phyloP scores from a whole-genome alignment of 92 coral and sea anemone genomes.

The Porites divaricata region DNA sequence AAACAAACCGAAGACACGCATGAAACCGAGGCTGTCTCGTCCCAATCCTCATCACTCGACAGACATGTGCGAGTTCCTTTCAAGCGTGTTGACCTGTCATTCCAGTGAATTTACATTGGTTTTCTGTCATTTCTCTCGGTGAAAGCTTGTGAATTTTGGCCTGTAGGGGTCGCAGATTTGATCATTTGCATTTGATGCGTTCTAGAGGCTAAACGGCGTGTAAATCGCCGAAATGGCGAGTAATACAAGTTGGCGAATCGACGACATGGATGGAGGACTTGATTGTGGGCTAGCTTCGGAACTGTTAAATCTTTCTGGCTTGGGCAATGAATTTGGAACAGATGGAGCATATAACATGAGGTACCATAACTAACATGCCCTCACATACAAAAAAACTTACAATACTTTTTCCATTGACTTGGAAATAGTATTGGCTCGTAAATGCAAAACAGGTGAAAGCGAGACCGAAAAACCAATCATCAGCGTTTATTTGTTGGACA shows the following conservation, averaged over 20 bases:
- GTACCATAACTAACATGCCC: conserved; percentile 38
- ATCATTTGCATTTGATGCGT: conserved; percentile 16
- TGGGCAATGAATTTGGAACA: conserved; percentile 86
- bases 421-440: background rate
- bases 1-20: background rate
- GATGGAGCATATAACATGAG: conserved; percentile 95
- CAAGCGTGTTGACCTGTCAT: conserved; percentile 30
- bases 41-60: conserved; percentile 6
- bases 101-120: background rate
- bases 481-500: background rate
- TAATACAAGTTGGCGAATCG: conserved; percentile 83
- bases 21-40: conserved; percentile 18
- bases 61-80: conserved; percentile 28
- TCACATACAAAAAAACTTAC: background rate
- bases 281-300: conserved; percentile 88
- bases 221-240: conserved; percentile 60
- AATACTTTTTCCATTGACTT: background rate
- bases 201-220: conserved; percentile 1
- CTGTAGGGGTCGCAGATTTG: background rate
- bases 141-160: background rate
- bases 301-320: conserved; percentile 90
- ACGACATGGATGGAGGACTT: conserved; percentile 80
- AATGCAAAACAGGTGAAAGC: background rate
- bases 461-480: background rate
- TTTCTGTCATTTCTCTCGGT: background rate